Conservation (phyloP, 2,113 vertebrate genomes). For the Lepisosteus osseus region DNA sequence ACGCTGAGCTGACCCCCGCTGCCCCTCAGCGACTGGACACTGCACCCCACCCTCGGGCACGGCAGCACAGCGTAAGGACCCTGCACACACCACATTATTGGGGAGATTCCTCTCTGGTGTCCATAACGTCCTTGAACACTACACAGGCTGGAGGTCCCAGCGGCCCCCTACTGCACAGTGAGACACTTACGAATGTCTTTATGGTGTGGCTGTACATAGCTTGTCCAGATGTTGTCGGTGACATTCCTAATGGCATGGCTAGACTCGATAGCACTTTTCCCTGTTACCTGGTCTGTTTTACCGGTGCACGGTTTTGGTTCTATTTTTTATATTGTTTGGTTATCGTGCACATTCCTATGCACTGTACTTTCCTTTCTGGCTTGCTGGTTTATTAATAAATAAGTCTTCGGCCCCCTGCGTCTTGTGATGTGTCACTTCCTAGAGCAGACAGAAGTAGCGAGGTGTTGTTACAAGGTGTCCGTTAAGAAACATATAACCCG, state of each 20-base stretch:
- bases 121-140: background rate
- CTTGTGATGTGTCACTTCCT: background rate
- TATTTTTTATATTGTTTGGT: conserved; percentile 38
- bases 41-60: no score
- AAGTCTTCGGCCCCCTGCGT: conserved; percentile 38
- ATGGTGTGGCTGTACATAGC: conserved; percentile 39
- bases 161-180: conserved; percentile 14
- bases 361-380: conserved; percentile 46
- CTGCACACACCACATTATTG: no score
- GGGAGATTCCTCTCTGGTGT: no score
- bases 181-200: conserved; percentile 51
- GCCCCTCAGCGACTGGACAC: no score
- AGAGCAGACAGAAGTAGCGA: background rate
- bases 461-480: no score
- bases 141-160: background rate
- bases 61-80: no score
- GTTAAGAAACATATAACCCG: no score
- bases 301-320: conserved; percentile 23
- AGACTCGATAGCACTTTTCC: conserved; percentile 6
- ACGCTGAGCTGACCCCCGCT: no score
- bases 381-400: conserved; percentile 61
- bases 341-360: conserved; percentile 15
- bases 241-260: conserved; percentile 22
- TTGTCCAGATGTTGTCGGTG: background rate
- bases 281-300: conserved; percentile 8